Percentiles rank a stretch among this genome's conserved stretches.
Evolutionary conservation across 2,888 invertebrate genomes (phyloP).

Genomic region (Dynastes grantii): DNA sequence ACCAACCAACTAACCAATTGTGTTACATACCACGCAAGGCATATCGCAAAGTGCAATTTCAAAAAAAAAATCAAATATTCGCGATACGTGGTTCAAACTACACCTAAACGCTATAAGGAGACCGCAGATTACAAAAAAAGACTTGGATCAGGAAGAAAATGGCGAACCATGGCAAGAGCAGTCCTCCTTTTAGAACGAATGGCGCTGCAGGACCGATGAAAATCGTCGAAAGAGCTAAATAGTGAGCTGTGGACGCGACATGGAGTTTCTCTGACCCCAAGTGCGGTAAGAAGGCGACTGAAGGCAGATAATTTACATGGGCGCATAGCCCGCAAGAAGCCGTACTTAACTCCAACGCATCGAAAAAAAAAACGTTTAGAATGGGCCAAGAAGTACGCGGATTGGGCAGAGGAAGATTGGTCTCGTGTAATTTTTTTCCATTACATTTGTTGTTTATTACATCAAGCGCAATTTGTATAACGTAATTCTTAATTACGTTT

Average conservation of each 20-base stretch:
- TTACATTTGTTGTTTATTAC: too few species aligned
- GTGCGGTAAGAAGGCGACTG: too few species aligned
- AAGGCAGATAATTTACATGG: too few species aligned
- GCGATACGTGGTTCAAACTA: not conserved
- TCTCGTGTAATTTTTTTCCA: too few species aligned
- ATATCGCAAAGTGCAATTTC: not conserved
- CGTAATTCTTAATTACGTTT: too few species aligned
- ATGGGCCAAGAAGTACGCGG: too few species aligned
- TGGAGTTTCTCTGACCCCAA: not conserved
- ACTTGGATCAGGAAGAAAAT: not conserved
- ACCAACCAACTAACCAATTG: not conserved
- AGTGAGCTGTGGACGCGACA: not conserved
- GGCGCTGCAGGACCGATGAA: not conserved
- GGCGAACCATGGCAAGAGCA: not conserved
- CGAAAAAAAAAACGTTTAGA: not conserved
- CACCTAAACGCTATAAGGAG: not conserved
- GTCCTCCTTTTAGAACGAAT: not conserved
- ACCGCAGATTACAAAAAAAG: not conserved
- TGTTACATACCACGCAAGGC: not conserved
- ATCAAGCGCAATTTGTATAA: too few species aligned
- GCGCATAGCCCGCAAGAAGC: not conserved
- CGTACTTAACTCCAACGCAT: not conserved
- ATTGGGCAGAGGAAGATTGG: too few species aligned
- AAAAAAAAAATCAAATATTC: not conserved
- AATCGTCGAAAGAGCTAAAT: not conserved